phyloP scores from a whole-genome alignment of 1,140 invertebrate species.

The Thalassaphorura encarpata region DNA sequence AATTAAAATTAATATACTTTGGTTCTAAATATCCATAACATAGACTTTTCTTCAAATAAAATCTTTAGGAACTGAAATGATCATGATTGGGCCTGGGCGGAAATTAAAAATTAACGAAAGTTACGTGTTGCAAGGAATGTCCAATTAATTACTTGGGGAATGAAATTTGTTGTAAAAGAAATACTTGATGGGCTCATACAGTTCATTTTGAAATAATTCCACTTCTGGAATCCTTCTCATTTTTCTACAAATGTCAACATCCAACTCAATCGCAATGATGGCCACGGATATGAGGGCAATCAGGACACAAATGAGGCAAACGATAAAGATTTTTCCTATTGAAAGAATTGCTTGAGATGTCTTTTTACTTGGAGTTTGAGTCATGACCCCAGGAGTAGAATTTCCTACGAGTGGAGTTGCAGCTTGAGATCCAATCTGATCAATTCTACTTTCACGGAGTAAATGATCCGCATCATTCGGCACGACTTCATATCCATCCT shows the following conservation, averaged over 20 bases:
- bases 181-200: slow-evolving; percentile 26
- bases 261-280: slow-evolving; percentile 29
- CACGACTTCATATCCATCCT: slow-evolving; percentile 2
- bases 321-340: slow-evolving; percentile 31
- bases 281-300: slow-evolving; percentile 25
- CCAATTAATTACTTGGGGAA: slow-evolving; percentile 6
- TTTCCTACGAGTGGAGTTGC: no score
- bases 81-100: no score
- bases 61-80: no score
- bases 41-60: no score
- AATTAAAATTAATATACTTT: no score
- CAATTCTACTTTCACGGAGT: slow-evolving; percentile 24
- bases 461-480: slow-evolving; percentile 3
- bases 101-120: no score
- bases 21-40: no score
- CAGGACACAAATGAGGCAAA: slow-evolving; percentile 30
- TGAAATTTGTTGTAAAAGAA: slow-evolving; percentile 25
- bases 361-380: background rate
- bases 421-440: slow-evolving; percentile 9
- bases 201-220: slow-evolving; percentile 28
- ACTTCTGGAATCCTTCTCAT: slow-evolving; percentile 32
- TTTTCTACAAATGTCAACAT: slow-evolving; percentile 28
- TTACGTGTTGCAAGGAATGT: no score
- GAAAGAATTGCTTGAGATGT: slow-evolving; percentile 11
- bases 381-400: background rate